phyloP scores from a whole-genome alignment of 2,888 invertebrate species.

The Zygothrica quintamaculata region DNA sequence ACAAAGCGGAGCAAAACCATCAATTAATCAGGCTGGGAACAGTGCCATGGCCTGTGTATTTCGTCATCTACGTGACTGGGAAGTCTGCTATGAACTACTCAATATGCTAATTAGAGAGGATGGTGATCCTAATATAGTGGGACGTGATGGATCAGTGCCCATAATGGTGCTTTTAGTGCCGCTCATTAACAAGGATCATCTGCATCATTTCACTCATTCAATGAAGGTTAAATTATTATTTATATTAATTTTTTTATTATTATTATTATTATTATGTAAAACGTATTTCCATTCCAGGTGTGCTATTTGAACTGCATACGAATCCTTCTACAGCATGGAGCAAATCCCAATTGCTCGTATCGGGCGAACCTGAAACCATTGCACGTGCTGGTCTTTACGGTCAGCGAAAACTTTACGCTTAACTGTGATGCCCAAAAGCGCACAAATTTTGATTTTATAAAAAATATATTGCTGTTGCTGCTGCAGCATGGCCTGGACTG shows the following conservation, averaged over 20 bases:
- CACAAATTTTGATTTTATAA: slow-evolving; percentile 89
- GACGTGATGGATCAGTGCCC: slow-evolving; percentile 89
- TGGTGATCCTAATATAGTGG: slow-evolving; percentile 88
- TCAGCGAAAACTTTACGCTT: slow-evolving; percentile 89
- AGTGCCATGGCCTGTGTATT: slow-evolving; percentile 89
- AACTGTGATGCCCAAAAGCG: slow-evolving; percentile 88
- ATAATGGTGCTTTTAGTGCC: slow-evolving; percentile 91
- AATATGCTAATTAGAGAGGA: slow-evolving; percentile 85
- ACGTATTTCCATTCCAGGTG: slow-evolving; percentile 86
- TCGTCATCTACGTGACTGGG: slow-evolving; percentile 89
- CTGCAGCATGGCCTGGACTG: slow-evolving; percentile 89
- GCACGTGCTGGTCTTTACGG: slow-evolving; percentile 89
- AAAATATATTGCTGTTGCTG: slow-evolving; percentile 88
- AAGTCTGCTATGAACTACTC: slow-evolving; percentile 85
- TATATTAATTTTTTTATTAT: too few species aligned
- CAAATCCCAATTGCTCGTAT: slow-evolving; percentile 90
- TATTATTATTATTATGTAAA: too few species aligned
- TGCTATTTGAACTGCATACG: slow-evolving; percentile 90
- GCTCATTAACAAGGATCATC: slow-evolving; percentile 89
- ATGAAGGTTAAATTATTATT: slow-evolving; percentile 86
- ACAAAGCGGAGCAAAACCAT: slow-evolving; percentile 88
- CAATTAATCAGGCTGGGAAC: slow-evolving; percentile 89
- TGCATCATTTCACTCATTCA: slow-evolving; percentile 89
- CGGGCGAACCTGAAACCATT: slow-evolving; percentile 89
- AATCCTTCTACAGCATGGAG: slow-evolving; percentile 89